Evolutionary conservation across 2,888 invertebrate genomes (phyloP), one percentile per base, ranked within the genome.

Genomic region (Sinodicranocentrus sp.): DNA sequence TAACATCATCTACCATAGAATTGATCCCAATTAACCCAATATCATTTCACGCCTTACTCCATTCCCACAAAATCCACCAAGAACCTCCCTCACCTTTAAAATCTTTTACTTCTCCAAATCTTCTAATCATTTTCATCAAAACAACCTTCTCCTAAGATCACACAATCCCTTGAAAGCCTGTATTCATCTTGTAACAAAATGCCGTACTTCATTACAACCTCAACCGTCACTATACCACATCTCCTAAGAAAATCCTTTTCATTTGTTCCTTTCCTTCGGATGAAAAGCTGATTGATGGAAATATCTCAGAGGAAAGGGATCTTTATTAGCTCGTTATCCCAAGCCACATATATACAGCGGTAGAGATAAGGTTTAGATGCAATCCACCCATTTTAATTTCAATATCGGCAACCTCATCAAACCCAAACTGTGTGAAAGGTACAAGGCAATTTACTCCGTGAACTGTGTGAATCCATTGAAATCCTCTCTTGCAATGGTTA

Each of bases 231-330:
- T n/a, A n/a, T n/a, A n/a, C n/a, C n/a, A n/a, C n/a, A n/a, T n/a
- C n/a, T n/a, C n/a, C n/a, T n/a, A n/a, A n/a, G n/a, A n/a, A n/a
- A n/a, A n/a, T n/a, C n/a, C n/a, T n/a, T n/a, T 33, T 33, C 33
- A 33, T 33, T 33, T n/a, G n/a, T 44, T 71, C n/a, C 44, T 21
- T 71, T 43, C 28, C 17, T 52, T 48, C n/a, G 59, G 48, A 48
- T 68, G 68, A 68, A 68, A 68, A 52, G 68, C 63, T 79, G 79
- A 79, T 79, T 79, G 71, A 72, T 79, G 78, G 28, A 78, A 78
- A 59, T 26, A 77, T n/a, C 33, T 33, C 33, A 33, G 48, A 65
- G 71, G 39, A 65, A 72, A 79, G 65, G 71, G 79, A 52, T 79
- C 57, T 61, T 61, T 33, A 61, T 61, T 65, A 39, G 43, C 65